These are phyloP conservation scores for Oncorhynchus tshawytscha DNA, from an alignment of 2,113 vertebrate genomes.

Conservation along the genomic window DNA sequence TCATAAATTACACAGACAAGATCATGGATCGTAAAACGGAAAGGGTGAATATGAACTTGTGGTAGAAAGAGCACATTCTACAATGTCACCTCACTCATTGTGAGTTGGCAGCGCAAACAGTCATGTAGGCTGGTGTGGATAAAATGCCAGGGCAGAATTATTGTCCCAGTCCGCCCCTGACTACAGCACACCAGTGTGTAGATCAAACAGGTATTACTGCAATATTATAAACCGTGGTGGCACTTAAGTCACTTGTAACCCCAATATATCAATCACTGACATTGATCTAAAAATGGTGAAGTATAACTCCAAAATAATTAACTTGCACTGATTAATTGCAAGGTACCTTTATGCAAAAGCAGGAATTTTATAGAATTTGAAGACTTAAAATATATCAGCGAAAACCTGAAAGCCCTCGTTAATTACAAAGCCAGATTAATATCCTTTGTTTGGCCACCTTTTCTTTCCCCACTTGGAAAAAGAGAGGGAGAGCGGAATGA, in stretches of 20 bases:
- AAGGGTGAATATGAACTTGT: no score
- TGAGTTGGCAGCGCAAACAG: background rate
- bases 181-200: background rate
- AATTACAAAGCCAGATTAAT: slow-evolving; percentile 42
- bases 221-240: background rate
- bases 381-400: slow-evolving; percentile 16
- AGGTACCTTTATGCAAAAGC: background rate
- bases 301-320: slow-evolving; percentile 18
- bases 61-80: no score
- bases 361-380: slow-evolving; percentile 30
- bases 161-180: background rate
- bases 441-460: slow-evolving; percentile 23
- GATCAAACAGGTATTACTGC: background rate
- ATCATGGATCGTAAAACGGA: no score
- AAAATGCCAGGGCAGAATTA: no score
- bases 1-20: no score
- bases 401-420: slow-evolving; percentile 28
- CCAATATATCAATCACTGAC: background rate
- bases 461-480: background rate
- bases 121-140: background rate
- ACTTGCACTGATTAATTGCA: slow-evolving; percentile 27
- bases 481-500: background rate
- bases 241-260: background rate
- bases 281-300: background rate
- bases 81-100: no score